A percentile compares a stretch with the other conserved stretches of the same genome.
Conservation (phyloP, 2,113 vertebrate genomes). For the Eolophus roseicapilla region DNA sequence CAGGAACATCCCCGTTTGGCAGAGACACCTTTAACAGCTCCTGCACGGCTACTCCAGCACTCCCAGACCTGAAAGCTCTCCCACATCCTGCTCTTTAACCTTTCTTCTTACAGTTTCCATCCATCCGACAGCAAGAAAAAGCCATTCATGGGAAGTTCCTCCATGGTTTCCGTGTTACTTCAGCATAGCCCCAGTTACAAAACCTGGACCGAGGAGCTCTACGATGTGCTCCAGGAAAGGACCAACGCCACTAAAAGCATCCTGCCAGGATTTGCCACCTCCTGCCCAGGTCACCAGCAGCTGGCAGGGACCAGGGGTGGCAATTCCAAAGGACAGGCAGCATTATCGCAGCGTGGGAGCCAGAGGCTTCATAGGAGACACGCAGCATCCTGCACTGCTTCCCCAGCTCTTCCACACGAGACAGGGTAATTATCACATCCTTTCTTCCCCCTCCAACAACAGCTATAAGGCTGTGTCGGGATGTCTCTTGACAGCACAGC, state of each 20-base stretch:
- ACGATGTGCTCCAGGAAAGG: accelerated
- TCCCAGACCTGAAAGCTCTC: not conserved
- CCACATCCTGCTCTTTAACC: not conserved
- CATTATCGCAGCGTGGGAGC: accelerated
- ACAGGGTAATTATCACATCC: not conserved
- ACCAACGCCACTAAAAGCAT: accelerated
- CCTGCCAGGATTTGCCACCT: not conserved
- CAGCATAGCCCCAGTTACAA: not conserved
- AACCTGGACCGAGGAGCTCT: not conserved
- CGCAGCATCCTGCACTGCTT: not conserved
- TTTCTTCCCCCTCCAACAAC: not conserved
- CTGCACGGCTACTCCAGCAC: not conserved
- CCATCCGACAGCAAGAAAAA: not conserved
- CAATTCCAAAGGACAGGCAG: not conserved
- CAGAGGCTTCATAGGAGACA: not conserved
- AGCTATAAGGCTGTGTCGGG: not conserved
- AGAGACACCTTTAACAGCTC: not conserved
- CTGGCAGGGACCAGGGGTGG: not conserved
- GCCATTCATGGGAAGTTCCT: not conserved
- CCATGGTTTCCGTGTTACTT: not conserved
- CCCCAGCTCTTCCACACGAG: not conserved
- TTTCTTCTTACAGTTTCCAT: not conserved
- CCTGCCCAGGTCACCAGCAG: not conserved
- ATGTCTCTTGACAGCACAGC: not conserved
- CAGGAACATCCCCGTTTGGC: not conserved